Conservation (phyloP, 2,113 vertebrate species). For the Chelonoidis abingdonii region DNA sequence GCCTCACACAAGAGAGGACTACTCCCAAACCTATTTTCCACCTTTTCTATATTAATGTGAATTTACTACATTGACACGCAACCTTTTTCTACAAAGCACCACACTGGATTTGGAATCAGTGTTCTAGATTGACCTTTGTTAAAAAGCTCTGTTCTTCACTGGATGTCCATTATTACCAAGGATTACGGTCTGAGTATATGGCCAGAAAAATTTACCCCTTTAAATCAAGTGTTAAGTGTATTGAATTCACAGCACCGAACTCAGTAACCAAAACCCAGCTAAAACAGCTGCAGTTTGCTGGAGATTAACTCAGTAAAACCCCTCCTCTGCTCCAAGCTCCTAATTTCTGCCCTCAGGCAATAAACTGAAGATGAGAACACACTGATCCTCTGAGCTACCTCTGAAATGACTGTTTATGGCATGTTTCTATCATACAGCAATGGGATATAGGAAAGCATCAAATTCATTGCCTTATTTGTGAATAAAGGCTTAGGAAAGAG, state of each 20-base stretch:
- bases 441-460: not conserved
- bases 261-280: not conserved
- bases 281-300: not conserved
- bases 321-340: not conserved
- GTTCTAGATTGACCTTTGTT: not conserved
- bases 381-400: fast-evolving
- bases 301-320: not conserved
- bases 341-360: not conserved
- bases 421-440: not conserved
- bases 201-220: not conserved
- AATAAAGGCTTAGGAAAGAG: not conserved
- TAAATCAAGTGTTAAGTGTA: not conserved
- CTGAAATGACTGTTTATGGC: not conserved
- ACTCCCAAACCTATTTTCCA: not conserved
- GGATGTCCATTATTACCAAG: not conserved
- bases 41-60: fast-evolving
- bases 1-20: not conserved
- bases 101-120: not conserved
- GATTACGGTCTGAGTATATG: not conserved
- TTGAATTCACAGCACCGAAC: not conserved
- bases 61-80: fast-evolving
- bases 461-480: not conserved
- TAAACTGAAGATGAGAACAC: not conserved
- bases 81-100: not conserved
- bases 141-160: not conserved